Base-by-base conservation (phyloP, 1,140 invertebrate genomes). In the Branchinecta lindahli region DNA sequence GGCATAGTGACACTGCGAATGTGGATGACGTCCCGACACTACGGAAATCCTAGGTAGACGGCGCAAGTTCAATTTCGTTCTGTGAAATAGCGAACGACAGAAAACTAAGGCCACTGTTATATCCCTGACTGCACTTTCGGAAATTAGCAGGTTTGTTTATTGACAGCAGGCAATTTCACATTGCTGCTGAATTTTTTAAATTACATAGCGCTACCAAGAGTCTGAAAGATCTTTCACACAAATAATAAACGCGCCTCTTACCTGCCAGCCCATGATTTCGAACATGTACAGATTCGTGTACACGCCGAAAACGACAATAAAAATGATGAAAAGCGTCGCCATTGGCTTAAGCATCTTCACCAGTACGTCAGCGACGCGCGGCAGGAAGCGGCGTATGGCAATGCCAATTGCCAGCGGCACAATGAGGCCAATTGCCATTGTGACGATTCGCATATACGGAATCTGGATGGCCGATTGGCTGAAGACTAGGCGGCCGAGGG, bases 201-300 rank as follows among this genome's bases (percentile, higher is more conserved):
- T 33, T 33, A 33, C 33, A 5, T 33, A 33, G 33, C 1, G 33
- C 33, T 33, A 33, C 33, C 33, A 33, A 1, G 33, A 33, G 33
- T 33, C 33, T 33, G 33, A 33, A 33, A 33, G 33, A 33, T 33
- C 33, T 33, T 33, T 33, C 33, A 33, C 33, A 33, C 5, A 33
- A 33, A 33, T 33, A 33, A 33, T 33, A 33, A 33, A 33, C 5
- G 33, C 5, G 69, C 46, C 20, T 76, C 82, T 84, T 76, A 92
- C 90, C 84, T 86, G 79, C 88, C 89, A 92, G 2, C 77, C 79
- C 8, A 94, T 90, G 74, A 97, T 78, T 76, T 90, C 80, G 76
- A 98, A 96, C 66, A 98, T 85, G 80, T 94, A 98, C 10, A 89
- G 79, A 80, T 98, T 96, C 0, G 91, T 88, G 66, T 89, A 84